A percentile compares a stretch with the other conserved stretches of the same genome.
phyloP scores from a whole-genome alignment of 2,113 vertebrate species.

The Cephalopterus ornatus region DNA sequence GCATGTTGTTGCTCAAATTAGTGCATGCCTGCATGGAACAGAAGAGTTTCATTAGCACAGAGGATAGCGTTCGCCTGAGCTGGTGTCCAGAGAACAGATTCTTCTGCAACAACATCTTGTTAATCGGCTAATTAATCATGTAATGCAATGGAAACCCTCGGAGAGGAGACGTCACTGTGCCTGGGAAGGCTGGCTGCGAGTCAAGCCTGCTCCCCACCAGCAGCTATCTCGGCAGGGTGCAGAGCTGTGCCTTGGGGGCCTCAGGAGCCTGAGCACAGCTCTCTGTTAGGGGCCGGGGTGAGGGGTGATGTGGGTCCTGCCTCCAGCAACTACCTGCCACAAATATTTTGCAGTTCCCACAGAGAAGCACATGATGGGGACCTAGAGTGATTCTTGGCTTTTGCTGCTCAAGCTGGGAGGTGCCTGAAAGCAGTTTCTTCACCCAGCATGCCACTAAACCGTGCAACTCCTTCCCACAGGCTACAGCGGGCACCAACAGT shows the following conservation, averaged over 20 bases:
- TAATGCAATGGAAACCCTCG: neutral
- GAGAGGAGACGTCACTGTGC: neutral
- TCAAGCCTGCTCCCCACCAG: neutral
- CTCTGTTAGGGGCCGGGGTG: neutral
- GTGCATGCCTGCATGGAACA: neutral
- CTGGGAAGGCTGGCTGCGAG: neutral
- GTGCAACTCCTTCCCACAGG: fast-evolving
- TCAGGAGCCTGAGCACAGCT: neutral
- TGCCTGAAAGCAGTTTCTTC: neutral
- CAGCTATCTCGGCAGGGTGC: neutral
- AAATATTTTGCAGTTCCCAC: neutral
- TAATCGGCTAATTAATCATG: constrained; percentile 65
- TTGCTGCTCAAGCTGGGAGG: neutral
- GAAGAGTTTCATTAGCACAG: constrained; percentile 27
- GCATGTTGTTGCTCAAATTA: constrained; percentile 40
- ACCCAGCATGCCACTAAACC: fast-evolving
- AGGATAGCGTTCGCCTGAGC: neutral
- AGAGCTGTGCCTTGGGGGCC: fast-evolving
- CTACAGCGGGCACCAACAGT: fast-evolving
- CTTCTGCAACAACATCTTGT: constrained; percentile 27
- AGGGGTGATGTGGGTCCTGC: neutral
- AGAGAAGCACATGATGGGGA: fast-evolving
- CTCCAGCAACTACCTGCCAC: neutral
- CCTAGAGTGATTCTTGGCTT: neutral
- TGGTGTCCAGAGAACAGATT: constrained; percentile 13